A percentile compares a stretch with the other conserved stretches of the same genome.
phyloP scores from a whole-genome alignment of 2,888 invertebrate species.

The Cryptus viduatorius region DNA sequence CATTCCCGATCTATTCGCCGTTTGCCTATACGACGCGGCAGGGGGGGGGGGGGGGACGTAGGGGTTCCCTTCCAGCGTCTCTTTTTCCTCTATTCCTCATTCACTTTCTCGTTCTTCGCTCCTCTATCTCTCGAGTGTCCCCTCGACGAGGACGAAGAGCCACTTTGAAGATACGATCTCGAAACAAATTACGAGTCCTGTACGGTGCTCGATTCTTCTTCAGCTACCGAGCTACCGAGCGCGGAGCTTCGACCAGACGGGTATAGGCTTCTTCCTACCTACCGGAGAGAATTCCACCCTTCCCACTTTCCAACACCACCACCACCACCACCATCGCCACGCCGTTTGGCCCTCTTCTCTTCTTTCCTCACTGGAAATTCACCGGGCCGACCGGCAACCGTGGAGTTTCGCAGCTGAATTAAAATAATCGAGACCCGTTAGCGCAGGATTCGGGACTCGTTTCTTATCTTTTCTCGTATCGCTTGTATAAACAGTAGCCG shows the following conservation, averaged over 20 bases:
- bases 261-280: conserved; percentile 17
- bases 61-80: conserved; percentile 8
- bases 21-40: conserved; percentile 60
- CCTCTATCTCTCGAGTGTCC: conserved; percentile 70
- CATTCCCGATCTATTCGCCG: conserved; percentile 66
- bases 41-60: neutral
- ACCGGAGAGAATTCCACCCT: conserved; percentile 31
- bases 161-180: conserved; percentile 84
- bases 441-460: conserved; percentile 56
- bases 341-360: conserved; percentile 40
- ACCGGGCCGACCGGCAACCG: conserved; percentile 12
- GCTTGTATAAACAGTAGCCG: conserved; percentile 21
- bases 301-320: conserved; percentile 15
- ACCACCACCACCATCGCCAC: no score
- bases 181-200: conserved; percentile 83
- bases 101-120: conserved; percentile 34
- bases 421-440: conserved; percentile 80
- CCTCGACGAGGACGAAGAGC: conserved; percentile 78
- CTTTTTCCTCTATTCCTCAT: conserved; percentile 15
- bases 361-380: conserved; percentile 42
- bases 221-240: conserved; percentile 19
- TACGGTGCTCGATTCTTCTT: conserved; percentile 62
- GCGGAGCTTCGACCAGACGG: conserved; percentile 12
- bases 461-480: conserved; percentile 27
- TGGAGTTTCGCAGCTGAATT: conserved; percentile 76